A percentile compares a stretch with the other conserved stretches of the same genome.
Conservation (phyloP, 1,140 invertebrate genomes). For the Eubasilissa regina region DNA sequence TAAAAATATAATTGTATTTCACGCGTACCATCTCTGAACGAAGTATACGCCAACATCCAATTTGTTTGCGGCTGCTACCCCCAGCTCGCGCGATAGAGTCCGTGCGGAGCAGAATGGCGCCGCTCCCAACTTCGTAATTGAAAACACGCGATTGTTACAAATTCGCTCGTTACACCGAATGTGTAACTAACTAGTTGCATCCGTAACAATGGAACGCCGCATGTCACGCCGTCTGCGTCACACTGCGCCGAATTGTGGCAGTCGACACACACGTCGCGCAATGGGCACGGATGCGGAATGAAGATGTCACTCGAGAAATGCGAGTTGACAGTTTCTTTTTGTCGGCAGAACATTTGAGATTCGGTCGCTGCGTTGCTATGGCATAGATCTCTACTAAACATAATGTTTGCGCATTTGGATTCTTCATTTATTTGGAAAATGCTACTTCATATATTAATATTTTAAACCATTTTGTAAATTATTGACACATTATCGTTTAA, state of each 20-base stretch:
- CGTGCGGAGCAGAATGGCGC: constrained; percentile 4
- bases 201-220: constrained; percentile 18
- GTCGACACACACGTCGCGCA: neutral
- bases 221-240: neutral
- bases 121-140: constrained; percentile 19
- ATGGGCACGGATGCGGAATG: neutral
- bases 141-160: constrained; percentile 26
- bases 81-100: neutral
- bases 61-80: neutral
- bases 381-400: too few species aligned
- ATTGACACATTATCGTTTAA: too few species aligned
- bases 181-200: constrained; percentile 31
- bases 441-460: too few species aligned
- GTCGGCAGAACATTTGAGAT: neutral
- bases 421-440: too few species aligned
- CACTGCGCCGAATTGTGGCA: neutral
- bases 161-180: constrained; percentile 38
- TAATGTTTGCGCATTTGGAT: too few species aligned
- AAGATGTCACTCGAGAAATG: constrained; percentile 1
- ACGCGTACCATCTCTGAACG: neutral
- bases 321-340: constrained; percentile 3
- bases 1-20: neutral
- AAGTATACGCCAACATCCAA: neutral
- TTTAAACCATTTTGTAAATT: too few species aligned
- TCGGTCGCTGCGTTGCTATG: too few species aligned